A percentile compares a stretch with the other conserved stretches of the same genome.
phyloP scores from a whole-genome alignment of 2,113 vertebrate species.

The Vulpes ferrilata region DNA sequence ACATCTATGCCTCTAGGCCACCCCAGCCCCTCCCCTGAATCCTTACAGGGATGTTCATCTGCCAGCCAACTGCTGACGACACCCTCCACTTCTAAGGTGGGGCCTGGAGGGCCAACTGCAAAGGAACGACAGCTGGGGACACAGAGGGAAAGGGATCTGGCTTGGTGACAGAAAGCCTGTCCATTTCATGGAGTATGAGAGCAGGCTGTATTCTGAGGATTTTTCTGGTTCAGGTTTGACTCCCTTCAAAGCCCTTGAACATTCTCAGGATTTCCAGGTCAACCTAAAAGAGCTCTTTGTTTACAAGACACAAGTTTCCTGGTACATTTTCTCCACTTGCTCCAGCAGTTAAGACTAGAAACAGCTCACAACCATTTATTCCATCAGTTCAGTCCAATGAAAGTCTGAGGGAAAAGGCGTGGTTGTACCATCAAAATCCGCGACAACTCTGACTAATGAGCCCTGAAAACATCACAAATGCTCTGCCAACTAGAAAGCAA shows the following conservation, averaged over 20 bases:
- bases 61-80: background rate
- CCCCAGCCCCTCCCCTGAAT: background rate
- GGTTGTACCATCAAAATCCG: background rate
- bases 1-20: background rate
- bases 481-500: background rate
- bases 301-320: background rate
- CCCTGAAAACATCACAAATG: background rate
- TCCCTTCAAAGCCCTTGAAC: background rate
- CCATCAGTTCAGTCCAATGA: background rate
- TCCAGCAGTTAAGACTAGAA: background rate
- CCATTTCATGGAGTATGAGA: background rate
- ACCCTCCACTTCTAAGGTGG: background rate
- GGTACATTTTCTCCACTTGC: background rate
- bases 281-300: background rate
- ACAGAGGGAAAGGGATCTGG: background rate
- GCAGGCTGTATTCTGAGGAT: background rate
- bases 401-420: background rate
- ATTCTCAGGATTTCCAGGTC: background rate
- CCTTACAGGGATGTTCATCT: background rate
- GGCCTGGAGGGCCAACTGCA: background rate
- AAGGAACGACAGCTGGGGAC: background rate
- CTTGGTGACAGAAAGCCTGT: background rate
- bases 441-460: background rate
- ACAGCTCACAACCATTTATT: background rate
- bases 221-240: background rate